Percentiles rank a stretch among this genome's conserved stretches.
Evolutionary conservation across 2,113 vertebrate species (phyloP).

Genomic region (Psittacara wagleri): DNA sequence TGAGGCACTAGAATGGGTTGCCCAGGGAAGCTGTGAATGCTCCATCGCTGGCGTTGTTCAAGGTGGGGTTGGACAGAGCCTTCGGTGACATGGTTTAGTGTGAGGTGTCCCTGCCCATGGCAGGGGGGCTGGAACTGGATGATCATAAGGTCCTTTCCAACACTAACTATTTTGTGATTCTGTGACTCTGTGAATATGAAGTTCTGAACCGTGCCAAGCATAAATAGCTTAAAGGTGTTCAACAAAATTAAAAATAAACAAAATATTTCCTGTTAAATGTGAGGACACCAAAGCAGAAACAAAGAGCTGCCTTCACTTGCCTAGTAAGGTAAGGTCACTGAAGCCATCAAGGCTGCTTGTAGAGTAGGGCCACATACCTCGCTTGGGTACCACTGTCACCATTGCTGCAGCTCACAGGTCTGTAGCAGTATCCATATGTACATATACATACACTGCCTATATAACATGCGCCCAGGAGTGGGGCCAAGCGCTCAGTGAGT

Average conservation of each 20-base stretch:
- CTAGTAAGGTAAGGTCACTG: neutral
- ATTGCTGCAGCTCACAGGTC: neutral
- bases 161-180: too few relatives aligned
- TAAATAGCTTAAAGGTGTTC: neutral
- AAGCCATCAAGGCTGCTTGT: neutral
- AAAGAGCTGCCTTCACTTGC: neutral
- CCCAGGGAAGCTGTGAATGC: too few relatives aligned
- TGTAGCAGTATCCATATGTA: neutral
- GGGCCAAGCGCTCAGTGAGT: fast-evolving
- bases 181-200: neutral
- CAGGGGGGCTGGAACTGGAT: too few relatives aligned
- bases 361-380: neutral
- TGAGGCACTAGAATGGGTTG: too few relatives aligned
- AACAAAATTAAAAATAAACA: neutral
- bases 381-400: neutral
- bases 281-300: neutral
- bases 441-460: neutral
- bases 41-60: too few relatives aligned
- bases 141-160: too few relatives aligned
- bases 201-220: neutral
- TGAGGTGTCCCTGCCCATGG: too few relatives aligned
- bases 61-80: too few relatives aligned
- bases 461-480: fast-evolving
- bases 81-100: too few relatives aligned
- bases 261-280: neutral